Base-by-base conservation (phyloP, 2,113 vertebrate genomes). In the Amia ocellicauda region DNA sequence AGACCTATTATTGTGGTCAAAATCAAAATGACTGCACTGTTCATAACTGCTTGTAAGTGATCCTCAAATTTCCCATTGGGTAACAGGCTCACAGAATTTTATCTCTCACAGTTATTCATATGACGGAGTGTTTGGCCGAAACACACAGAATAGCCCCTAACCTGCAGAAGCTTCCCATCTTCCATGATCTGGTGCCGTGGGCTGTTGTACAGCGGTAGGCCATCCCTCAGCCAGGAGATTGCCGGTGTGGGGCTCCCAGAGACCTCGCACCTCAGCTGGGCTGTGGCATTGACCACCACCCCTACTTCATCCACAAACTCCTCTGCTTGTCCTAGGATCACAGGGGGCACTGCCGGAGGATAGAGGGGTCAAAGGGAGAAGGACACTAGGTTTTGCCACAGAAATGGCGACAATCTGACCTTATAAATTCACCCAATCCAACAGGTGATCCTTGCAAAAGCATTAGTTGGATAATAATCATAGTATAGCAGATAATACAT, bases 181-280 rank as follows among this genome's bases (percentile, higher is more conserved):
- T 91, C 85, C 31, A 91, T 86, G 58, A 94, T 69, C 58, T 80
- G 86, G 54, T 91, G 89, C 59, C 80, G 77, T 0, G 77, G 63
- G 67, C 81, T 74, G 0, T 49, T 61, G 36, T 63, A 65, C 16
- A 97, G 9, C 0, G 86, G 87, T 62, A 86, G 61, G 2, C 87
- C 85, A 0, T 94, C 92, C 80, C 78, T 82, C 13, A 94, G 74
- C 95, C 95, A 98, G 5, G 89, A 89, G 53, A 97, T 24, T 0
- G 29, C 2, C 0, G 95, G 95, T 4, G 50, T 7, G 0, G 94
- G 95, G 66, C 77, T 78, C 41, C 93, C 94, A 0, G 78, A 76
- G 22, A 79, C 90, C 0, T 88, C 79, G 0, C 95, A 98, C 23
- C 71, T 77, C 1, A 97, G 86, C 53, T 29, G 80, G 52, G 90